These are phyloP conservation scores for Oscheius myriophilus DNA, from an alignment of 2,888 invertebrate species.

Conservation along the genomic window DNA sequence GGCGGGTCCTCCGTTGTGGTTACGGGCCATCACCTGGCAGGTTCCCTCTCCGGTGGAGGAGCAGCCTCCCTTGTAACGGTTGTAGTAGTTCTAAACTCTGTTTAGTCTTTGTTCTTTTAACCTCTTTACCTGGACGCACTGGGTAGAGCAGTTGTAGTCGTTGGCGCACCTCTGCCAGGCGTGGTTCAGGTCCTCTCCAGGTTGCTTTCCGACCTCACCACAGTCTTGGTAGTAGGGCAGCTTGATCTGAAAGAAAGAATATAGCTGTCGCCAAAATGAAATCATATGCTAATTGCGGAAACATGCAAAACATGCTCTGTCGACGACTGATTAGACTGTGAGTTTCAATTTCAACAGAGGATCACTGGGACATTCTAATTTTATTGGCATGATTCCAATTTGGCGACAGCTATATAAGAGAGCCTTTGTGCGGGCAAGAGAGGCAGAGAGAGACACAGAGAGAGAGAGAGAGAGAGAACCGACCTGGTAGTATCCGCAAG, in stretches of 20 bases:
- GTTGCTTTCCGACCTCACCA: conserved; percentile 13
- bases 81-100: conserved; percentile 52
- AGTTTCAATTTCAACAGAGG: too few species aligned
- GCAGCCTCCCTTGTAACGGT: conserved; percentile 55
- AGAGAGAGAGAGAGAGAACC: too few species aligned
- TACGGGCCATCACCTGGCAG: conserved; percentile 53
- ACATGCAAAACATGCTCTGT: too few species aligned
- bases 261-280: too few species aligned
- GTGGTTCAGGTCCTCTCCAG: conserved; percentile 23
- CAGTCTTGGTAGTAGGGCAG: conserved; percentile 43
- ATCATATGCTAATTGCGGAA: too few species aligned
- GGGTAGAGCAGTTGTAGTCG: conserved; percentile 30
- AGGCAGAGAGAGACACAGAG: too few species aligned
- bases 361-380: too few species aligned
- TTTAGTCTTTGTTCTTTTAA: conserved; percentile 30
- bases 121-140: conserved; percentile 27
- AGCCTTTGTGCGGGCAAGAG: too few species aligned
- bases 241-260: conserved; percentile 38
- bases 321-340: too few species aligned
- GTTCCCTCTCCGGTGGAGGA: conserved; percentile 47
- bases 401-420: too few species aligned
- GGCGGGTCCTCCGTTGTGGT: conserved; percentile 62
- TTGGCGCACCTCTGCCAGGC: conserved; percentile 32
- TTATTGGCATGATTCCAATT: too few species aligned
- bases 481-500: conserved; percentile 61